Conservation (phyloP, 2,888 invertebrate genomes). For the Ochropleura plecta region DNA sequence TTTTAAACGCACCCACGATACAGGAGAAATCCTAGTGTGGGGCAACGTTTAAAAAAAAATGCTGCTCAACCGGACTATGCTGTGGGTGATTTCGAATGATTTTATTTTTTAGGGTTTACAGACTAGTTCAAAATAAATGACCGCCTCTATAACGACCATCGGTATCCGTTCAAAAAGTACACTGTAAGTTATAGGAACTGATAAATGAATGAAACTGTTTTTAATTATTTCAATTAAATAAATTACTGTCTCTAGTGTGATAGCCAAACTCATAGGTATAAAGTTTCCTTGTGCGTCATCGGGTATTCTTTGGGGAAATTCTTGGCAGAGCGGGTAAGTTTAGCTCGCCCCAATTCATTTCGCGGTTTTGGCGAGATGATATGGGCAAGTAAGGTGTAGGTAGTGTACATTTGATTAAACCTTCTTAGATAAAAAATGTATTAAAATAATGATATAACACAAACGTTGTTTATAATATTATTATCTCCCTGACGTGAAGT, state of each 20-base stretch:
- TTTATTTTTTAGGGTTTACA: no score
- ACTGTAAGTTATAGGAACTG: background rate
- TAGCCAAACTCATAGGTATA: background rate
- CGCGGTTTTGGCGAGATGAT: constrained; percentile 4
- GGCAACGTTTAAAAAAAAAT: no score
- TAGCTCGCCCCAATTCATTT: background rate
- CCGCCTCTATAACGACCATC: background rate
- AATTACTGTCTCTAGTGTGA: background rate
- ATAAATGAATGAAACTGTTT: background rate
- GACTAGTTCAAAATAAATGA: no score
- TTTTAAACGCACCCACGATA: no score
- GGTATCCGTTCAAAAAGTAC: no score
- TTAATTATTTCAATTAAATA: background rate
- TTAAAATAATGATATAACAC: constrained; percentile 6
- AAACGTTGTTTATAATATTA: constrained; percentile 13
- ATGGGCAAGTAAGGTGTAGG: constrained; percentile 2
- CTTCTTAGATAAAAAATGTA: background rate
- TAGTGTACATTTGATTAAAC: constrained; percentile 15
- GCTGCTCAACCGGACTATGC: no score
- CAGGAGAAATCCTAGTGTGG: no score
- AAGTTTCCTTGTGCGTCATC: background rate
- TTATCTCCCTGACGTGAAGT: background rate
- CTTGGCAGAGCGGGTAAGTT: background rate
- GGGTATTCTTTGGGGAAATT: background rate
- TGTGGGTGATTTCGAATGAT: no score